Conservation (phyloP, 2,888 invertebrate species). For the Gastrophysa polygoni region DNA sequence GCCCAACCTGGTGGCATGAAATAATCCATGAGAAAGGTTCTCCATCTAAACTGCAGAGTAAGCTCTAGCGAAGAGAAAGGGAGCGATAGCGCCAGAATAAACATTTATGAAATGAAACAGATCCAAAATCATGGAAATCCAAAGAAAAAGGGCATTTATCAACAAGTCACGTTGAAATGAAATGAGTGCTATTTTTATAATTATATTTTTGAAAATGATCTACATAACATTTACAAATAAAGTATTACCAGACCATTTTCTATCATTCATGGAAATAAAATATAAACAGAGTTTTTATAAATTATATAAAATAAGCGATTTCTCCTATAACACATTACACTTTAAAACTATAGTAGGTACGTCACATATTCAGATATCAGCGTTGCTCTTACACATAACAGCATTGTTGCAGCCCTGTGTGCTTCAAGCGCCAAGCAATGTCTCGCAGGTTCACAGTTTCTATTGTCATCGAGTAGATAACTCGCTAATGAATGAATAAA, state of each 20-base stretch:
- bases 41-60: conserved; percentile 42
- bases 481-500: too few species aligned
- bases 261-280: neutral
- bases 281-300: neutral
- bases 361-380: too few species aligned
- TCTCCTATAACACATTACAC: too few species aligned
- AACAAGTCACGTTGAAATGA: conserved; percentile 1
- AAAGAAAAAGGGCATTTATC: neutral
- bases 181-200: conserved; percentile 30
- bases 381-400: too few species aligned
- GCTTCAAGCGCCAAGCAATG: too few species aligned
- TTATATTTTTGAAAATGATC: conserved; percentile 30
- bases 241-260: conserved; percentile 9
- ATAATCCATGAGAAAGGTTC: conserved; percentile 56
- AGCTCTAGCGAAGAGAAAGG: conserved; percentile 38
- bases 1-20: conserved; percentile 77
- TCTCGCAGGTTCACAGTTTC: too few species aligned
- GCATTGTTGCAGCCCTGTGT: too few species aligned
- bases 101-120: neutral
- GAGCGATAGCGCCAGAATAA: neutral
- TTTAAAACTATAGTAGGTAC: too few species aligned
- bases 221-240: conserved; percentile 21
- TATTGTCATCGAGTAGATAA: too few species aligned
- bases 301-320: conserved; percentile 5
- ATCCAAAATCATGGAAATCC: neutral